phyloP scores from a whole-genome alignment of 2,888 invertebrate species.

The Amphipoea oculea region DNA sequence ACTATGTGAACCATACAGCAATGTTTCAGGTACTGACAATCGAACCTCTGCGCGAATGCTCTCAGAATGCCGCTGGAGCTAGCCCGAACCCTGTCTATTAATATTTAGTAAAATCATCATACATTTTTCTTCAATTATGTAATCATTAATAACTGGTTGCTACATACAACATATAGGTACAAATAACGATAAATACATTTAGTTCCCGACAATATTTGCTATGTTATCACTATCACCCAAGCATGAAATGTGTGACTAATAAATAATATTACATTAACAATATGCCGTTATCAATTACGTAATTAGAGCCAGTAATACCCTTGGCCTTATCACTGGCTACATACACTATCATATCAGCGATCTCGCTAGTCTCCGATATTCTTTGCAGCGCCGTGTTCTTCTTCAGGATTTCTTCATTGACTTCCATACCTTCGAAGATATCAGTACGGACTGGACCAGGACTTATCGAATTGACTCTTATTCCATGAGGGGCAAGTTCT shows the following conservation, averaged over 20 bases:
- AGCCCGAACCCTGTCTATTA: neutral
- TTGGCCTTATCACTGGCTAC: conserved; percentile 72
- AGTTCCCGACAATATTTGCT: neutral
- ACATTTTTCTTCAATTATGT: neutral
- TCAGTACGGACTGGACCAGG: conserved; percentile 79
- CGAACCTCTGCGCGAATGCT: no score
- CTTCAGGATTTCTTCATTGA: conserved; percentile 2
- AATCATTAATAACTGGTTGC: neutral
- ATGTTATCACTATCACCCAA: neutral
- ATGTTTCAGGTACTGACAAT: no score
- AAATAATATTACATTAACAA: conserved; percentile 28
- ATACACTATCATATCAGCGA: conserved; percentile 66
- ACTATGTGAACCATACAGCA: no score
- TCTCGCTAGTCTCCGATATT: conserved; percentile 50
- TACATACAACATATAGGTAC: neutral
- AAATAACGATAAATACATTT: neutral
- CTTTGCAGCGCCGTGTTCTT: conserved; percentile 42
- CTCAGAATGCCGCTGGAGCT: no score
- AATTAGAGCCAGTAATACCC: conserved; percentile 70
- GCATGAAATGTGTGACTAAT: neutral
- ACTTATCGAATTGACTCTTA: conserved; percentile 90
- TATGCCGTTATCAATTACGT: conserved; percentile 61
- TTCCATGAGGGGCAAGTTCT: conserved; percentile 93
- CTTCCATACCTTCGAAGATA: conserved; percentile 79
- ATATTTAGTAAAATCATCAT: neutral